Base-by-base conservation (phyloP, 2,888 invertebrate species). In the Branchipolynoe longqiensis region DNA sequence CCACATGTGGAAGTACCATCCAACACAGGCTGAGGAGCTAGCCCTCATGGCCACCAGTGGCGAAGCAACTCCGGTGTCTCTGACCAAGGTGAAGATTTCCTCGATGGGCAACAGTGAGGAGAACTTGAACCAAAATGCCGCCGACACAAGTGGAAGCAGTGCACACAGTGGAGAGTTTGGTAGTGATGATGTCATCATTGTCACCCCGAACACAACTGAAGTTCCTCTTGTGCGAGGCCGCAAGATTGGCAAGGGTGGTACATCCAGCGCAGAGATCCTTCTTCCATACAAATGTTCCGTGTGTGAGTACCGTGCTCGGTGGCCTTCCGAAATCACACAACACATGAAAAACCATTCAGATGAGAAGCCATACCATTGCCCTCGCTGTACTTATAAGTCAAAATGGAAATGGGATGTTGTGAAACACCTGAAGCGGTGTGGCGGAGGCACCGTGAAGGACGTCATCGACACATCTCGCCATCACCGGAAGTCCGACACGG, bases 371-470 rank as follows among this genome's bases (percentile, higher is more conserved):
- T 94, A 91, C 87, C 91, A 91, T 64, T 94, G 94, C 85, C 93
- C 93, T 0, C 88, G 92, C 62, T 94, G 94, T 85, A 92, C 91
- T 58, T 94, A 94, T 89, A 91, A 92, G 85, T 92, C 92, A 85
- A 94, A 94, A 83, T 94, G 93, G 93, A 94, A 94, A 88, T 94
- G 93, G 93, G 93, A 94, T 89, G 93, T 93, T 6, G 93, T 93
- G 22, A 94, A 94, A 85, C 93, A 94, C 85, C 87, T 93, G 78
- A 91, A 93, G 86, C 90, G 93, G 14, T 93, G 93, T 87, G 93
- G 94, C 78, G 88, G 89, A 4, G 92, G 92, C 18, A 92, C 92
- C 14, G 92, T 93, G 33, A 91, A 92, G 85, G 93, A 93, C 88
- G 93, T 93, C 85, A 92, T 93, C 82, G 93, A 93, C 88, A 92